Conservation (phyloP, 2,113 vertebrate genomes). For the Turdus rufiventris region DNA sequence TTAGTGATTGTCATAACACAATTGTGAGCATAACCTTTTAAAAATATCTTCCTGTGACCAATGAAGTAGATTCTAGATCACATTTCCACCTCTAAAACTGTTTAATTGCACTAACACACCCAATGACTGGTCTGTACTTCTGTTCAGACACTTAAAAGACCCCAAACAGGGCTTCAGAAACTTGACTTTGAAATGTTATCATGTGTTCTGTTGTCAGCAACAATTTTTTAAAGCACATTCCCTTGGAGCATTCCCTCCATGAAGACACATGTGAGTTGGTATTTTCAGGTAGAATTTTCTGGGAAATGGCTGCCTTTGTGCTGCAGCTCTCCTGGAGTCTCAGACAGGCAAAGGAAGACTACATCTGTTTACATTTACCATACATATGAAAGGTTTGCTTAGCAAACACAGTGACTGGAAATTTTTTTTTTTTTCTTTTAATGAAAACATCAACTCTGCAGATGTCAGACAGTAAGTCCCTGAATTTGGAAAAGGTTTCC, state of each 20-base stretch:
- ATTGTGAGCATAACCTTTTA: neutral
- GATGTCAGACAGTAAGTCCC: neutral
- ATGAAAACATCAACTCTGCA: neutral
- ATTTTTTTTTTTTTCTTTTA: neutral
- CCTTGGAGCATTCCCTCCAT: neutral
- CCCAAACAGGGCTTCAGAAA: neutral
- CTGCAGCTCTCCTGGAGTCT: neutral
- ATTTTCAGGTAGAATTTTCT: neutral
- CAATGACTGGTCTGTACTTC: neutral
- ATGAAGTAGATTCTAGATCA: neutral
- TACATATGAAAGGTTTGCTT: neutral
- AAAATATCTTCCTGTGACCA: neutral
- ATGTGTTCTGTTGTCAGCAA: neutral
- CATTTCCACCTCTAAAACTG: neutral
- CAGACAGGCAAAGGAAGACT: neutral
- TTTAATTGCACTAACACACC: neutral
- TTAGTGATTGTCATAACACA: neutral
- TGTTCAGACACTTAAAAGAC: neutral
- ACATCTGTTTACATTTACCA: neutral
- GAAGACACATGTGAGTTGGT: fast-evolving
- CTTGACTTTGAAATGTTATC: neutral
- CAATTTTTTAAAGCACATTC: neutral
- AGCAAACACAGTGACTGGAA: neutral
- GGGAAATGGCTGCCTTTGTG: neutral
- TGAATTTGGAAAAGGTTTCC: neutral